phyloP scores from a whole-genome alignment of 2,113 vertebrate genomes.

The Poecilia latipinna region DNA sequence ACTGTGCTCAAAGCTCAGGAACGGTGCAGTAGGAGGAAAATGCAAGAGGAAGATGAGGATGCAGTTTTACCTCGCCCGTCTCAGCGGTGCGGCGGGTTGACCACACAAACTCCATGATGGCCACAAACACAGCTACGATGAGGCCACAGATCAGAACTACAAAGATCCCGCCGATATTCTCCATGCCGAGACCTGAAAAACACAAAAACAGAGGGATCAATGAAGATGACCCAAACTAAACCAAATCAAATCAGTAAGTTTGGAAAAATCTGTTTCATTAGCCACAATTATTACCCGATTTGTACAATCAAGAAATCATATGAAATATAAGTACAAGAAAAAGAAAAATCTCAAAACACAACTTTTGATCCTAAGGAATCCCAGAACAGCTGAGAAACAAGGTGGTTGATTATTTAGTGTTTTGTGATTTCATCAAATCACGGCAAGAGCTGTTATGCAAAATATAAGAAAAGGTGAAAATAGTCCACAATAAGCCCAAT shows the following conservation, averaged over 20 bases:
- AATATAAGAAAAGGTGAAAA: background rate
- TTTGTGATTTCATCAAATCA: background rate
- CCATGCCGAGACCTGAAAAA: constrained; percentile 86
- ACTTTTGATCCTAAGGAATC: no score
- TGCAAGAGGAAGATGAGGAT: constrained; percentile 29
- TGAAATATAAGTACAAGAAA: no score
- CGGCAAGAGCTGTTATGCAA: background rate
- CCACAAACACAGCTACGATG: constrained; percentile 91
- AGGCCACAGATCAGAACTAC: constrained; percentile 92
- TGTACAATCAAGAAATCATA: no score
- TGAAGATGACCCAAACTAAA: no score
- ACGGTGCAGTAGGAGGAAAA: constrained; percentile 26
- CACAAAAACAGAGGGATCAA: background rate
- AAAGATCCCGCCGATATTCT: constrained; percentile 92
- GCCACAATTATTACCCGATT: no score
- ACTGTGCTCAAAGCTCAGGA: background rate
- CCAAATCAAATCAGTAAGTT: no score
- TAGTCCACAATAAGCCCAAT: no score
- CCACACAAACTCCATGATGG: constrained; percentile 93
- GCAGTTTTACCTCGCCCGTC: constrained; percentile 85
- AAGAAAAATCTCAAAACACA: no score
- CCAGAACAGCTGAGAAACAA: no score
- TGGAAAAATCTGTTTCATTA: no score
- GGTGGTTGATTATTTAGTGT: no score
- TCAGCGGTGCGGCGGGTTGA: constrained; percentile 87